A percentile compares a stretch with the other conserved stretches of the same genome.
Conservation (phyloP, 2,797 vertebrate genomes). For the Loriculus beryllinus region DNA sequence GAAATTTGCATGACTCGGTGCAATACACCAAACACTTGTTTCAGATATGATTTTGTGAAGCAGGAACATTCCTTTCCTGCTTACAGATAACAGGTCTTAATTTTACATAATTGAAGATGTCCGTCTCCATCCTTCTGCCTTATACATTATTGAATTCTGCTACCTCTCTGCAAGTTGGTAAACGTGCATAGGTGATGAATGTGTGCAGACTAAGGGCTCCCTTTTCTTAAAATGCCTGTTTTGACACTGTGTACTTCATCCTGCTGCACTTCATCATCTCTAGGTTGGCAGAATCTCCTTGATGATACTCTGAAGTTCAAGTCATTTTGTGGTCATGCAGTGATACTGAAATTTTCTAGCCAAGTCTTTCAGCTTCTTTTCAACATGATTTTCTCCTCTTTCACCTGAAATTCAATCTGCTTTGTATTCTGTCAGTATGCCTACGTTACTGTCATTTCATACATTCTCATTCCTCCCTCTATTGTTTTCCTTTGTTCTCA, state of each 20-base stretch:
- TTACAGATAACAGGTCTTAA: not conserved
- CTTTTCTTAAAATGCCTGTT: not conserved
- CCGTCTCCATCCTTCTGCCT: not conserved
- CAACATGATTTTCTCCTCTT: not conserved
- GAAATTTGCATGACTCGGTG: not conserved
- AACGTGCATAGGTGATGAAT: not conserved
- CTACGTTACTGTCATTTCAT: not conserved
- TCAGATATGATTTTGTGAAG: not conserved
- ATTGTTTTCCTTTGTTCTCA: not conserved
- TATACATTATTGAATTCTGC: not conserved
- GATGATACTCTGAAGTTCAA: not conserved
- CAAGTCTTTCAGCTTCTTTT: not conserved
- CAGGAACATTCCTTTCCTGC: not conserved
- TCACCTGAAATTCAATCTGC: not conserved
- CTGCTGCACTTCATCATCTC: not conserved
- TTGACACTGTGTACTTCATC: fast-evolving
- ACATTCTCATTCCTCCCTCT: not conserved
- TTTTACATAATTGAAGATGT: not conserved
- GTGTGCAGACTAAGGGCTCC: not conserved
- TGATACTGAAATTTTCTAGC: not conserved
- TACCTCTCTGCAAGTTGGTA: not conserved
- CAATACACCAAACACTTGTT: not conserved
- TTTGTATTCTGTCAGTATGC: not conserved
- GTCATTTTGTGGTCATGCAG: not conserved
- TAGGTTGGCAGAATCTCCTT: not conserved